These are phyloP conservation scores for Drosophila hawaiiensis DNA, from an alignment of 2,888 invertebrate genomes.

Conservation along the genomic window DNA sequence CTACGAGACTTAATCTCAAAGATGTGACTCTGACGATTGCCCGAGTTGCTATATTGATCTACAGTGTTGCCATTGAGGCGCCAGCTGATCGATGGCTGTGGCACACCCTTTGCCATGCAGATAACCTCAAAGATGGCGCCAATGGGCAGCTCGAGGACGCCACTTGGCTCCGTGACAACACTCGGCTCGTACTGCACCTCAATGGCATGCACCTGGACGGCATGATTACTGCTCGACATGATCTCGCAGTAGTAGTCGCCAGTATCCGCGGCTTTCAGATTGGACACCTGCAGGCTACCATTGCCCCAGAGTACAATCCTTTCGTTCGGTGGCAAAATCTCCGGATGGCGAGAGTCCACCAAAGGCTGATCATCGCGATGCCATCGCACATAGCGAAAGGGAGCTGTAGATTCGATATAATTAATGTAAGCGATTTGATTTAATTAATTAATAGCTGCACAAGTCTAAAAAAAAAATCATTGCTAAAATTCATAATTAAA, in stretches of 20 bases:
- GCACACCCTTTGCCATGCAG: slow-evolving; percentile 90
- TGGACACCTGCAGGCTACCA: slow-evolving; percentile 89
- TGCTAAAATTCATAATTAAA: not conserved
- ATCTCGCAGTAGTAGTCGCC: slow-evolving; percentile 87
- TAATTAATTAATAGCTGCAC: not conserved
- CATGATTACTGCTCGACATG: slow-evolving; percentile 76
- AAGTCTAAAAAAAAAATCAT: not conserved
- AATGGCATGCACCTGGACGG: slow-evolving; percentile 90
- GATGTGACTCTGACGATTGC: slow-evolving; percentile 81
- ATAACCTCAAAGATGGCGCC: slow-evolving; percentile 91
- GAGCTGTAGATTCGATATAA: slow-evolving; percentile 84
- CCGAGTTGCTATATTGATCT: slow-evolving; percentile 72
- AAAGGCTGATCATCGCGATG: slow-evolving; percentile 88
- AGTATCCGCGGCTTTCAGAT: slow-evolving; percentile 86
- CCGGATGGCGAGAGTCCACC: slow-evolving; percentile 87
- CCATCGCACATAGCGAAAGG: slow-evolving; percentile 89
- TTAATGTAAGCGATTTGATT: too few relatives aligned
- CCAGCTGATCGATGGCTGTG: slow-evolving; percentile 91
- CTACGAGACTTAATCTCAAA: slow-evolving; percentile 86
- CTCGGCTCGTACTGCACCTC: slow-evolving; percentile 92
- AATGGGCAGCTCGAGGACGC: slow-evolving; percentile 90
- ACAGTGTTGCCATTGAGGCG: slow-evolving; percentile 81
- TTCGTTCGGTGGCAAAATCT: slow-evolving; percentile 86
- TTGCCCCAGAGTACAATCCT: slow-evolving; percentile 89
- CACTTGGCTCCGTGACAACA: slow-evolving; percentile 89